Conservation (phyloP, 1,140 invertebrate species). For the Rhopalosiphum padi region DNA sequence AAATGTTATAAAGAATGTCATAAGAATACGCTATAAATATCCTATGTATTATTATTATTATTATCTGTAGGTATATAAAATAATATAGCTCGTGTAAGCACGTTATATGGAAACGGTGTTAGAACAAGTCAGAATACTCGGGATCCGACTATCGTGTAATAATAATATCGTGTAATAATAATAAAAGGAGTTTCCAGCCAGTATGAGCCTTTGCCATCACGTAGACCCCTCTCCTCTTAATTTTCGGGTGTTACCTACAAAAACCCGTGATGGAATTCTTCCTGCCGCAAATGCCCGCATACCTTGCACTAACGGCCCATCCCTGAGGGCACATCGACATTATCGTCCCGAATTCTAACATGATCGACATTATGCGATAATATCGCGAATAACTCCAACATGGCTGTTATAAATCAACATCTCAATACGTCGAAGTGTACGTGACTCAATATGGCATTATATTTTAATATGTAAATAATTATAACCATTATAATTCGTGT, state of each 20-base stretch:
- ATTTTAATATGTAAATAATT: constrained; percentile 8
- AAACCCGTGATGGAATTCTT: constrained; percentile 52
- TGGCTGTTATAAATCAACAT: constrained; percentile 52
- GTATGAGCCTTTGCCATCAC: constrained; percentile 36
- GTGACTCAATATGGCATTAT: constrained; percentile 29
- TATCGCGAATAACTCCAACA: constrained; percentile 54
- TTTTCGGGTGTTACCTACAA: constrained; percentile 55
- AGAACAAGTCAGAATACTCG: constrained; percentile 30
- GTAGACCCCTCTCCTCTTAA: constrained; percentile 28
- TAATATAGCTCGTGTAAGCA: background rate
- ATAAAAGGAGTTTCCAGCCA: constrained; percentile 39
- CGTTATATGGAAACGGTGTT: constrained; percentile 44
- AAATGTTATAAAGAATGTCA: background rate
- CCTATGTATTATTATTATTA: background rate
- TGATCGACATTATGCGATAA: constrained; percentile 56
- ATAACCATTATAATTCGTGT: background rate
- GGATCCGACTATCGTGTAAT: constrained; percentile 19
- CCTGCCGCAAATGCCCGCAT: background rate
- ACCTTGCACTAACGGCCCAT: background rate
- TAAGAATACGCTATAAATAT: background rate
- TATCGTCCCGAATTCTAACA: constrained; percentile 49
- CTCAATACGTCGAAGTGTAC: constrained; percentile 19
- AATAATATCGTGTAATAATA: constrained; percentile 53
- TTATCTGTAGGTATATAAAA: background rate
- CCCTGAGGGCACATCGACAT: background rate